Base-by-base conservation (phyloP, 2,113 vertebrate species). In the Amia ocellicauda region DNA sequence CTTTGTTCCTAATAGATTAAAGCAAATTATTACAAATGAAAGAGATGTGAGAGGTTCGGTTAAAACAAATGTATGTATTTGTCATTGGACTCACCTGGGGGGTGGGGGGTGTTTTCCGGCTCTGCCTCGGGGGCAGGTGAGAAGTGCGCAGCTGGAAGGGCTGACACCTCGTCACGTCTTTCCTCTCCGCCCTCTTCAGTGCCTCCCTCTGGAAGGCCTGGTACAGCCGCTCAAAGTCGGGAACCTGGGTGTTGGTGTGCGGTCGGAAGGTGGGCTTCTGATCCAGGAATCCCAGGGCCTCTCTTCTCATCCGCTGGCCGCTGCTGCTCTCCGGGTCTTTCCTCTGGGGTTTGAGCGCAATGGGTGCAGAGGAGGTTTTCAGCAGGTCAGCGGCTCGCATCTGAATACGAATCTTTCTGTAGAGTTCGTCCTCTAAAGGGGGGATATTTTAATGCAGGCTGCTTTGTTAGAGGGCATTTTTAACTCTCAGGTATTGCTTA, bases 101-200 rank as follows among this genome's bases (percentile, higher is more conserved):
- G 14, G 54, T 62, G 43, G 78, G 76, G 23, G 62, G 51, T 19
- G 29, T 85, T 41, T 5, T 66, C 57, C 72, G 72, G 45, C 71
- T 80, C 60, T 69, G 81, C 63, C 82, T 82, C 43, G 55, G 66
- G 36, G 24, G 73, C 49, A 90, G 83, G 61, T 70, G 81, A 43
- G 94, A 86, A 0, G 94, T 98, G 74, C 86, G 89, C 42, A 98
- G 79, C 64, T 74, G 63, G 83, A 99, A 99, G 4, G 95, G 93
- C 59, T 92, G 90, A 85, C 76, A 97, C 63, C 23, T 86, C 7
- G 88, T 96, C 28, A 70, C 67, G 43, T 93, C 91, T 78, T 75
- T 82, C 50, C 63, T 78, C 69, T 89, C 86, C 42, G 74, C 72
- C 74, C 72, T 91, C 49, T 71, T 84, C 72, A 79, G 45, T 2